Conservation (phyloP, 2,113 vertebrate species). For the Acanthochromis polyacanthus region DNA sequence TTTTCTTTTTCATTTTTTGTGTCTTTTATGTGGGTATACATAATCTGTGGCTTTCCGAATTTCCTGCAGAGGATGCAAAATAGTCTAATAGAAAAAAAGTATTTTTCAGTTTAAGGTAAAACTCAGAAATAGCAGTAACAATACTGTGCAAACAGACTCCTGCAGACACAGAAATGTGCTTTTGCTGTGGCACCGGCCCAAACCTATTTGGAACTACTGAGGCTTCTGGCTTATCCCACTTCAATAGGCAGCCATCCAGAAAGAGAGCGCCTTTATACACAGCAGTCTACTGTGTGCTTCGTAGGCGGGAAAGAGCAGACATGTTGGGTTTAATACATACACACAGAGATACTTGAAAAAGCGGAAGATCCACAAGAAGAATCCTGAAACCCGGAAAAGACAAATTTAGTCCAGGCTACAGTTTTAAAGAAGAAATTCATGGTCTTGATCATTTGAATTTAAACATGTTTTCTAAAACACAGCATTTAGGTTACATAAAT, state of each 20-base stretch:
- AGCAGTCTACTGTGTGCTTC: conserved; percentile 43
- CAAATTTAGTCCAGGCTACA: neutral
- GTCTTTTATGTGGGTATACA: too few species aligned
- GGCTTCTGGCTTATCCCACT: conserved; percentile 68
- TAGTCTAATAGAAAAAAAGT: neutral
- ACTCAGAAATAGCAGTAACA: conserved; percentile 51
- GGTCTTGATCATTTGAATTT: neutral
- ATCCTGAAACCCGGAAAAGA: conserved; percentile 33
- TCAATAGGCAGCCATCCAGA: conserved; percentile 70
- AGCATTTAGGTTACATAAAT: conserved; percentile 1
- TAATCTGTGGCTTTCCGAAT: neutral
- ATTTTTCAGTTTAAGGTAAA: conserved; percentile 39
- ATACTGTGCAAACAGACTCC: conserved; percentile 24
- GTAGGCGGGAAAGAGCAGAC: conserved; percentile 45
- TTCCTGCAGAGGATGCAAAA: conserved; percentile 42
- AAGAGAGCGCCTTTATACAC: conserved; percentile 41
- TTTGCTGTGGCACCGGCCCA: conserved; percentile 58
- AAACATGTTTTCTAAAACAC: neutral
- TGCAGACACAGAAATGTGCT: conserved; percentile 54
- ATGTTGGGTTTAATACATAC: conserved; percentile 29
- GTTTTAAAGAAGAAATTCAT: conserved; percentile 13
- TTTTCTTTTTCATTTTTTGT: too few species aligned
- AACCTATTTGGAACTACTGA: conserved; percentile 65
- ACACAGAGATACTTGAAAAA: conserved; percentile 36
- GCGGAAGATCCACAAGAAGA: conserved; percentile 9